Conservation (phyloP, 2,797 vertebrate species). For the Eulemur rubriventer region DNA sequence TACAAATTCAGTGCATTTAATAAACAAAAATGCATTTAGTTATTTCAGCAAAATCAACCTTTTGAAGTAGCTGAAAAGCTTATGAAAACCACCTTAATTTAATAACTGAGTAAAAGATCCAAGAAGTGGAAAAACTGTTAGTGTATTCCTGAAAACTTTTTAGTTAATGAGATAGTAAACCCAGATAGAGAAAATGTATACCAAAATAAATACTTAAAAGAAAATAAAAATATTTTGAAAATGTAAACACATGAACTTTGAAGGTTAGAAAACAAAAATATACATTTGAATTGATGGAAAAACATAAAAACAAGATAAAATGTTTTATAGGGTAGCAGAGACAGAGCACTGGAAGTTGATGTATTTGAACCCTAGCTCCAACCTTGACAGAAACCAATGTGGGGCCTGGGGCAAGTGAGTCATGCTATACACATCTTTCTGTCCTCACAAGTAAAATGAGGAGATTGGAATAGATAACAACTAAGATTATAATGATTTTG, state of each 20-base stretch:
- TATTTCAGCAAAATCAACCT: constrained; percentile 32
- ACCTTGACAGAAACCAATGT: not conserved
- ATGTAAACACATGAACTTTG: not conserved
- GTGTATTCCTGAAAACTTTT: not conserved
- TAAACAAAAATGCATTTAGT: constrained; percentile 60
- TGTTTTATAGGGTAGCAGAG: not conserved
- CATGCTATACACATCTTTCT: not conserved
- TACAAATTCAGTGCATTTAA: constrained; percentile 78
- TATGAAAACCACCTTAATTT: constrained; percentile 3
- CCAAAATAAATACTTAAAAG: constrained; percentile 1
- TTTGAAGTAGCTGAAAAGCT: not conserved
- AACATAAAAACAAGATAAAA: not conserved
- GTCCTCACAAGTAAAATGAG: not conserved
- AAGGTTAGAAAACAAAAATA: not conserved
- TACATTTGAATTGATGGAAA: not conserved
- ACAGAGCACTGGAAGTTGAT: not conserved
- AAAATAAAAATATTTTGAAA: constrained; percentile 46
- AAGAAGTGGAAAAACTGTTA: constrained; percentile 44
- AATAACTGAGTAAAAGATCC: constrained; percentile 27
- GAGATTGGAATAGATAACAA: not conserved
- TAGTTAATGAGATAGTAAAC: not conserved
- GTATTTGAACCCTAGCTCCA: not conserved
- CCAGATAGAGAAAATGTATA: not conserved
- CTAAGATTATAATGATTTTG: not conserved
- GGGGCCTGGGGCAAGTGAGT: not conserved